Evolutionary conservation across 1,140 invertebrate genomes (phyloP), one percentile per base, ranked within the genome.

Genomic region (Ganaspis sp.): DNA sequence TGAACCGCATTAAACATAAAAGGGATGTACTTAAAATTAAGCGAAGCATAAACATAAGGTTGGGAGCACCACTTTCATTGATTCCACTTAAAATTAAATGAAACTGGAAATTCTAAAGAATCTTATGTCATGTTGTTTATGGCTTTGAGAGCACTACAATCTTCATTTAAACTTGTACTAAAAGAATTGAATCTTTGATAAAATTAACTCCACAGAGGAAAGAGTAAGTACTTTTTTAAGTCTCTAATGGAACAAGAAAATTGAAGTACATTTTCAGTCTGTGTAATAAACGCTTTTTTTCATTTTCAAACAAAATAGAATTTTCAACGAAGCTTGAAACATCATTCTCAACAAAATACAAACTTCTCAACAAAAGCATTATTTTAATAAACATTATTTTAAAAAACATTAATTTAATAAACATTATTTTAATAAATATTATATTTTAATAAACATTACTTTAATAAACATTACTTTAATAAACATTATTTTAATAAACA

Each of bases 11-110:
- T 29, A 64, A 34, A 64, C 58, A 29, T 64, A 64, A 64, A 34
- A 64, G 58, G 23, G 23, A 64, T 64, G 58, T 29, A 29, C 15
- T 29, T 29, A 34, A 64, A 64, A 64, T 64, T 34, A n/a, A 64
- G 58, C 23, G 54, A 64, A 64, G 23, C 54, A 29, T 64, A 29
- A 64, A 64, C 54, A 29, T 64, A 29, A 64, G 26, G 58, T 29
- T 64, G 26, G 15, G 21, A 64, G 58, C 12, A 64, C 26, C 11
- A 64, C 23, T 64, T 64, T 29, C 58, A 29, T 64, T 64, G 23
- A 64, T 64, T 64, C 54, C 54, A 64, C 54, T 64, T 64, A 64
- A 64, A 64, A 64, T 64, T n/a, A 29, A 29, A 26, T 64, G 58
- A 64, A 64, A 64, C 23, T 64, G 26, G 23, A 64, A 64, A 26